Percentiles rank a stretch among this genome's conserved stretches.
Conservation (phyloP, 2,113 vertebrate genomes). For the Prionailurus viverrinus region DNA sequence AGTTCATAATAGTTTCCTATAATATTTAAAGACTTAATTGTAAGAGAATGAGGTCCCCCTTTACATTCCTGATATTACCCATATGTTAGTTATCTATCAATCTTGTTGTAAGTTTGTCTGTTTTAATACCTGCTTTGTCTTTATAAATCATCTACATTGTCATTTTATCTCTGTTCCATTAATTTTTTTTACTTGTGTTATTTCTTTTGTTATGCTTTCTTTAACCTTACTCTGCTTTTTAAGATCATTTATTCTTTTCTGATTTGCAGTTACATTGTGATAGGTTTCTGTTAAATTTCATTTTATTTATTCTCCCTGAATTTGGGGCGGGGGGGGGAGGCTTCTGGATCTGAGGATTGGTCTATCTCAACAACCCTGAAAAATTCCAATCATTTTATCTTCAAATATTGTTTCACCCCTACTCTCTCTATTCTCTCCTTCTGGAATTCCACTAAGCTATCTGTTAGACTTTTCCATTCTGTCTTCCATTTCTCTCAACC, state of each 20-base stretch:
- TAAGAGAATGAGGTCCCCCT: neutral
- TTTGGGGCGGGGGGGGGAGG: neutral
- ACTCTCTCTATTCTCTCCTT: neutral
- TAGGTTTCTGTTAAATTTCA: neutral
- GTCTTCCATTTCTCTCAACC: neutral
- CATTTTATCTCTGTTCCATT: neutral
- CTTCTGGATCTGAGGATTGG: neutral
- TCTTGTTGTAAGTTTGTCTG: neutral
- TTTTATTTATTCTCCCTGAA: neutral
- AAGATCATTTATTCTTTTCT: neutral
- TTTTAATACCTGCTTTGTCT: neutral
- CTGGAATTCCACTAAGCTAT: neutral
- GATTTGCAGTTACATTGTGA: neutral
- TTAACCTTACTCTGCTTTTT: neutral
- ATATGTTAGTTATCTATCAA: conserved; percentile 15
- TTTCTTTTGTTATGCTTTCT: neutral
- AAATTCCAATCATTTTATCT: neutral
- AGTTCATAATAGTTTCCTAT: neutral
- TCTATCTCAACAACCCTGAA: neutral
- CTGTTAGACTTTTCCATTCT: neutral
- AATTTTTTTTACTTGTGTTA: conserved; percentile 19
- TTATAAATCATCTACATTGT: neutral
- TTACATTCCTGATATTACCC: neutral
- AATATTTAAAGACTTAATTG: neutral
- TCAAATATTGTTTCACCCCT: neutral